These are phyloP conservation scores for Leptinotarsa rubiginosa DNA, from an alignment of 2,888 invertebrate genomes.

Conservation along the genomic window DNA sequence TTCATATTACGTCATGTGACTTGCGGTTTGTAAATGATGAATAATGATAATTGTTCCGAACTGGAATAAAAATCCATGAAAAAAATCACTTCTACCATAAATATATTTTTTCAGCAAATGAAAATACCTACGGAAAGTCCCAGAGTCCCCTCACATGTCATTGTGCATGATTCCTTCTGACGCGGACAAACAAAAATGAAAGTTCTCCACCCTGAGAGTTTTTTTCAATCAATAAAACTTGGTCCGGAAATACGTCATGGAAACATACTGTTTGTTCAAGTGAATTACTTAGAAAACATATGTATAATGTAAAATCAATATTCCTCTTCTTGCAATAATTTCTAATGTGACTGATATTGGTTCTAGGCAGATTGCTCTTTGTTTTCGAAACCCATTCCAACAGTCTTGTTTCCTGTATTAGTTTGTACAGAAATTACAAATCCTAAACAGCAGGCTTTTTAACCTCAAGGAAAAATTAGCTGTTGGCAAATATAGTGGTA, in stretches of 20 bases:
- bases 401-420: too few species aligned
- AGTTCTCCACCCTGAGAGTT: not conserved
- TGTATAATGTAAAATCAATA: too few species aligned
- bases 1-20: too few species aligned
- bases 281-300: too few species aligned
- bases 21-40: not conserved
- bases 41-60: slow-evolving; percentile 9
- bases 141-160: slow-evolving; percentile 20
- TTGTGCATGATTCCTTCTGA: not conserved
- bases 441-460: too few species aligned
- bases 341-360: too few species aligned
- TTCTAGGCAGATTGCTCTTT: too few species aligned
- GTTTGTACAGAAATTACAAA: too few species aligned
- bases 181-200: slow-evolving; percentile 16
- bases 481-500: too few species aligned
- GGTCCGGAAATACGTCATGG: not conserved
- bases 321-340: too few species aligned
- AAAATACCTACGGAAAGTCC: slow-evolving; percentile 21
- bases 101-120: slow-evolving; percentile 2
- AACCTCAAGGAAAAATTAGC: too few species aligned
- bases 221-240: not conserved
- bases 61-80: slow-evolving; percentile 6
- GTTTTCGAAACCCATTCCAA: too few species aligned
- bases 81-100: slow-evolving; percentile 12
- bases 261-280: not conserved